Evolutionary conservation across 2,113 vertebrate species (phyloP).

Genomic region (Cichladusa arquata): DNA sequence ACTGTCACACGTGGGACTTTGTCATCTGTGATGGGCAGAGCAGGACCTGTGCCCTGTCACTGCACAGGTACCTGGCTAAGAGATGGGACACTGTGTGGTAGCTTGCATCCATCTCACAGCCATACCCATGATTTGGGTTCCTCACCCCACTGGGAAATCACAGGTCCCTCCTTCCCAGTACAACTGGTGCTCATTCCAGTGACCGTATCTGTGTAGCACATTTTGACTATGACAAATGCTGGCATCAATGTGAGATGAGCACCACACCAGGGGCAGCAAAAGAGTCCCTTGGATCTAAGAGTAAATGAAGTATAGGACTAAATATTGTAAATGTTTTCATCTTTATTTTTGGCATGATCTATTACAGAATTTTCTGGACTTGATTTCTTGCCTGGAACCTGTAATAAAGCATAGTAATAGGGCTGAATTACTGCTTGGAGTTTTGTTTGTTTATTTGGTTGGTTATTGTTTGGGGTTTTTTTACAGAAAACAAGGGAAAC

Average conservation of each 20-base stretch:
- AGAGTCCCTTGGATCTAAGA: background rate
- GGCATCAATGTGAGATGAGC: background rate
- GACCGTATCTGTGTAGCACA: background rate
- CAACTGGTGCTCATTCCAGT: background rate
- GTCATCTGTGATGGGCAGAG: background rate
- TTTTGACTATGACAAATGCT: background rate
- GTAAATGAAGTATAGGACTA: background rate
- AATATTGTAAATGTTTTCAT: background rate
- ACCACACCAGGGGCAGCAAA: background rate
- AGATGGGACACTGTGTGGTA: background rate
- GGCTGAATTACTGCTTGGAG: background rate
- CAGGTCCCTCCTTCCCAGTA: background rate
- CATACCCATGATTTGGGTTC: background rate
- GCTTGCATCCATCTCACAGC: background rate
- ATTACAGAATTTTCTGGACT: background rate
- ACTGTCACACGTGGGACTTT: background rate
- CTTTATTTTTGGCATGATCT: background rate
- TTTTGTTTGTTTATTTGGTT: background rate
- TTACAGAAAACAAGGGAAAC: background rate
- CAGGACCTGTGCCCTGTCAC: background rate
- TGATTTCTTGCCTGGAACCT: background rate
- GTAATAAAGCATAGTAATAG: background rate
- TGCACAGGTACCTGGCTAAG: accelerated
- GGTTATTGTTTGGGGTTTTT: background rate
- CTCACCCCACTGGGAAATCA: background rate